A percentile compares a stretch with the other conserved stretches of the same genome.
phyloP scores from a whole-genome alignment of 1,140 invertebrate species.

The Liolophura sinensis region DNA sequence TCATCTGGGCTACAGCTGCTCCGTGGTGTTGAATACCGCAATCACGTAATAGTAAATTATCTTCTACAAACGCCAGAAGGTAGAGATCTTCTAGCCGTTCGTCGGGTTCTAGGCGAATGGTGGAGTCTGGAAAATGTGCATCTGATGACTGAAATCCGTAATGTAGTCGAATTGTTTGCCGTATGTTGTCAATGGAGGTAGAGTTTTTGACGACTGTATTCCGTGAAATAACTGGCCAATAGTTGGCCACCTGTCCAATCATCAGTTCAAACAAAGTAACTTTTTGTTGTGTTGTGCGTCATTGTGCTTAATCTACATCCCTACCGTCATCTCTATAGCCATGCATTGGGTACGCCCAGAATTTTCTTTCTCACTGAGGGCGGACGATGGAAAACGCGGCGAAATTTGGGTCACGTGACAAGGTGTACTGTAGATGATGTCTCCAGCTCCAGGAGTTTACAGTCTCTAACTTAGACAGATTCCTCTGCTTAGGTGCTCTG shows the following conservation, averaged over 20 bases:
- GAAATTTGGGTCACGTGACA: conserved; percentile 15
- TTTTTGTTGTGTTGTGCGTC: too few species aligned
- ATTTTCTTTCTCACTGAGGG: too few species aligned
- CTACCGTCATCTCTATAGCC: too few species aligned
- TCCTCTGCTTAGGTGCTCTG: conserved; percentile 13
- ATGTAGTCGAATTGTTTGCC: too few species aligned
- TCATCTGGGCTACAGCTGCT: conserved; percentile 12
- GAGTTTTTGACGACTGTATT: conserved; percentile 24
- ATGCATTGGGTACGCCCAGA: too few species aligned
- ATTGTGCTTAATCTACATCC: too few species aligned
- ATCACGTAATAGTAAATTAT: conserved; percentile 19
- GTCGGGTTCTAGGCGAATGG: conserved; percentile 10
- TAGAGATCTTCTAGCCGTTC: conserved; percentile 25
- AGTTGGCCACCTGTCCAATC: conserved; percentile 16
- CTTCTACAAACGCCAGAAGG: conserved; percentile 22
- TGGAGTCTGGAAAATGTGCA: conserved; percentile 15
- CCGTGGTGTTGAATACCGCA: conserved; percentile 18
- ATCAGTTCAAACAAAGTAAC: conserved; percentile 6
- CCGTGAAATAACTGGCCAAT: conserved; percentile 18
- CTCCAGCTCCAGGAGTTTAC: conserved; percentile 13
- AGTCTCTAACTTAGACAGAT: conserved; percentile 15
- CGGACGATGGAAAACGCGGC: too few species aligned
- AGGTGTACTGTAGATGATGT: conserved; percentile 11
- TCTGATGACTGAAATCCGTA: too few species aligned
- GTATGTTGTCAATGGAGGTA: conserved; percentile 22